Percentiles rank a stretch among this genome's conserved stretches.
Evolutionary conservation across 1,140 invertebrate genomes (phyloP).

Genomic region (Parasteatoda tepidariorum): DNA sequence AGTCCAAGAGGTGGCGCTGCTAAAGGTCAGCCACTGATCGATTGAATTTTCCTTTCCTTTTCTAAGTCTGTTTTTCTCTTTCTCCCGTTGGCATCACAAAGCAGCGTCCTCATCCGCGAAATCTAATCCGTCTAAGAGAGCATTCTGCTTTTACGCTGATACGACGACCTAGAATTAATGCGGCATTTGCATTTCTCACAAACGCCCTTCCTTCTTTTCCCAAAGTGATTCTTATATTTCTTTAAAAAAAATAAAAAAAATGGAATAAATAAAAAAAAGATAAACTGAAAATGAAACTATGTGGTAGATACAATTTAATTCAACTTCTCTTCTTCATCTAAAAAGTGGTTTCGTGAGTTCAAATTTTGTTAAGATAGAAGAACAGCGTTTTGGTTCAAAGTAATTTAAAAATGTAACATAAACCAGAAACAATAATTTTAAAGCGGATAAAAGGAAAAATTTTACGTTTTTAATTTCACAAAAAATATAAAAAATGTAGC

Average conservation of each 20-base stretch:
- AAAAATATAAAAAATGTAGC: too few species aligned
- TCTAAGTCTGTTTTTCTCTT: conserved; percentile 20
- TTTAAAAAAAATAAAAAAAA: too few species aligned
- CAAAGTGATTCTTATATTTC: neutral
- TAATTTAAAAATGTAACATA: too few species aligned
- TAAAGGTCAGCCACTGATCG: conserved; percentile 51
- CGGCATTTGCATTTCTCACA: conserved; percentile 25
- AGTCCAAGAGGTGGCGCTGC: conserved; percentile 44
- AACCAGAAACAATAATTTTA: too few species aligned
- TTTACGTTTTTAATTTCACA: too few species aligned
- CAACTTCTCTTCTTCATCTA: neutral
- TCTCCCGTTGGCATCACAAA: conserved; percentile 44
- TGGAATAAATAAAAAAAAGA: too few species aligned
- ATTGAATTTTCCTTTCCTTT: conserved; percentile 44
- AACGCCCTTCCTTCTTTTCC: neutral
- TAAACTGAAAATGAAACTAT: neutral
- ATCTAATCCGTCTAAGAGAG: conserved; percentile 47
- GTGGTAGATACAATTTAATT: neutral
- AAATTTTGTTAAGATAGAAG: too few species aligned
- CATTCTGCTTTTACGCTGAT: conserved; percentile 34
- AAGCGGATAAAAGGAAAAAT: too few species aligned
- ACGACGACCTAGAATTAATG: conserved; percentile 19
- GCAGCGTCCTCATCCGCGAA: conserved; percentile 36
- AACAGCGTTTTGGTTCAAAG: too few species aligned
- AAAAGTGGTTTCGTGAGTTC: neutral